These are phyloP conservation scores for Remorina albescens DNA, from an alignment of 2,797 vertebrate species.

Conservation along the genomic window DNA sequence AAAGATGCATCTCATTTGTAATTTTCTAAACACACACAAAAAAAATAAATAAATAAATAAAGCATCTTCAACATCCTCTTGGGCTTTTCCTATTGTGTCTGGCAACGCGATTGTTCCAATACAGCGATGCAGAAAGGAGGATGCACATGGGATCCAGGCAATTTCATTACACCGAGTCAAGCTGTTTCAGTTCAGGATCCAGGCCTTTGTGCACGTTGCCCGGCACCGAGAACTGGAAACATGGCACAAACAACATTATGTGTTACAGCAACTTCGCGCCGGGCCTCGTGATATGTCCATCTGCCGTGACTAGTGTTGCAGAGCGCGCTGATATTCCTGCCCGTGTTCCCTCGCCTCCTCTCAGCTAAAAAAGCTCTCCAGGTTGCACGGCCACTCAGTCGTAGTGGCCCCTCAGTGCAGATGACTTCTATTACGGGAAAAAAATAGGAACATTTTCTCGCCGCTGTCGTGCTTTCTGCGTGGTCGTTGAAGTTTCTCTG, in stretches of 20 bases:
- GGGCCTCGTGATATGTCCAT: slow-evolving; percentile 72
- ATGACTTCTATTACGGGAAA: slow-evolving; percentile 36
- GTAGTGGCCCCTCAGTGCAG: slow-evolving; percentile 29
- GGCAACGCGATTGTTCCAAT: slow-evolving; percentile 67
- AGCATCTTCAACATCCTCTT: slow-evolving; percentile 42
- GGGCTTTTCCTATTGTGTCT: slow-evolving; percentile 35
- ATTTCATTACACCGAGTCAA: slow-evolving; percentile 73
- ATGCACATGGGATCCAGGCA: slow-evolving; percentile 61
- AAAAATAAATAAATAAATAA: slow-evolving; percentile 4
- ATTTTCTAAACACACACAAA: background rate
- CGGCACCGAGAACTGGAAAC: slow-evolving; percentile 59
- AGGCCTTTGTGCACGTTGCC: slow-evolving; percentile 66
- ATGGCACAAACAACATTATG: slow-evolving; percentile 65
- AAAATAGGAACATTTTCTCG: background rate
- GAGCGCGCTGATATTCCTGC: slow-evolving; percentile 57
- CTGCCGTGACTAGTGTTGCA: slow-evolving; percentile 72
- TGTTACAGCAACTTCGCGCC: slow-evolving; percentile 62
- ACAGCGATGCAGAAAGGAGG: slow-evolving; percentile 63
- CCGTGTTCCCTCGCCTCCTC: slow-evolving; percentile 61
- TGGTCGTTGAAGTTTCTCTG: slow-evolving; percentile 18
- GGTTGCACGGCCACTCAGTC: slow-evolving; percentile 53
- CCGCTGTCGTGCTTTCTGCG: slow-evolving; percentile 10
- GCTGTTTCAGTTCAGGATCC: slow-evolving; percentile 73
- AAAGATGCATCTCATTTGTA: slow-evolving; percentile 23
- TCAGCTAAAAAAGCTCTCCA: slow-evolving; percentile 53